Evolutionary conservation across 1,140 invertebrate species (phyloP), one percentile per base, ranked within the genome.

Genomic region (Hylyphantes graminicola): DNA sequence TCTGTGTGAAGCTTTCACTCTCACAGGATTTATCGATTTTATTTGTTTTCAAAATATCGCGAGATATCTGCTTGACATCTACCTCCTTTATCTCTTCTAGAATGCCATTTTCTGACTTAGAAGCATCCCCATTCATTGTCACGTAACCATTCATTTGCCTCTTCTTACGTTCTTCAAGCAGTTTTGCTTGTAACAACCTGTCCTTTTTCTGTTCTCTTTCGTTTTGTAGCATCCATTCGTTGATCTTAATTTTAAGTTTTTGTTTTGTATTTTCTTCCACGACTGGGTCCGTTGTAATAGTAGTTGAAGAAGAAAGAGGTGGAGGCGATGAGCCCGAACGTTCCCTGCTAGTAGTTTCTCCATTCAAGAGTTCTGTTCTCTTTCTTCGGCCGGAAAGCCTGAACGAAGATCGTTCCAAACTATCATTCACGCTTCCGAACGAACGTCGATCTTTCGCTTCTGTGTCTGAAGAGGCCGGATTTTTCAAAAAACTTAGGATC

Each of bases 391-490:
- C 91, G 15, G 93, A 93, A 87, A 94, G 92, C 15, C 95, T 91
- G 0, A 95, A 94, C 94, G 95, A 96, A 0, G 95, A 96, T 21
- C 96, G 94, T 91, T 97, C 96, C 53, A 91, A 84, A 35, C 89
- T 90, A 5, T 89, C 90, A 12, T 79, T 91, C 94, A 61, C 50
- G 21, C 57, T 91, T 50, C 95, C 95, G 92, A 95, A 96, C 11
- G 95, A 95, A 88, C 95, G 95, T 57, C 95, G 90, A 88, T 97
- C 95, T 19, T 94, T 90, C 12, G 88, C 89, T 21, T 94, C 93
- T 2, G 94, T 94, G 1, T 93, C 93, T 0, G 93, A 92, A 4
- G 17, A 6, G 2, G n/a, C 48, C 10, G 55, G 15, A 48, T 73
- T 81, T 8, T 73, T 57, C 2, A 73, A 55, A 21, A 63, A 73